These are phyloP conservation scores for Gambusia holbrooki DNA, from an alignment of 2,113 vertebrate species.

Conservation along the genomic window DNA sequence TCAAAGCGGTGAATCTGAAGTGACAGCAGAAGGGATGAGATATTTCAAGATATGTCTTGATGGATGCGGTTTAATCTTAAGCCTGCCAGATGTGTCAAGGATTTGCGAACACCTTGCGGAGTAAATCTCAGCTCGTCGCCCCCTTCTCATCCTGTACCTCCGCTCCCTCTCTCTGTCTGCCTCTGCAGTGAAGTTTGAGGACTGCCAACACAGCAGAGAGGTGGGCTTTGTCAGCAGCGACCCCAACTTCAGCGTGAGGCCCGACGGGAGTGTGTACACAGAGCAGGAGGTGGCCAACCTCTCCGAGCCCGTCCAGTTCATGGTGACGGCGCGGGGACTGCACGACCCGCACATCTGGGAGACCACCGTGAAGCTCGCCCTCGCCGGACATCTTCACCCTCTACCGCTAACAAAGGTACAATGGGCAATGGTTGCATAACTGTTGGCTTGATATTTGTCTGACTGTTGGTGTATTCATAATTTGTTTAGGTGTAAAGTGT, in stretches of 20 bases:
- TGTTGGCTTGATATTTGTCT: background rate
- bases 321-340: conserved; percentile 83
- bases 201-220: conserved; percentile 84
- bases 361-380: conserved; percentile 85
- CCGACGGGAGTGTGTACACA: conserved; percentile 85
- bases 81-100: conserved; percentile 64
- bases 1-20: conserved; percentile 54
- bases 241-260: conserved; percentile 86
- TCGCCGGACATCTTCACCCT: conserved; percentile 82
- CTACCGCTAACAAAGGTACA: conserved; percentile 72
- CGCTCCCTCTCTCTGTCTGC: conserved; percentile 31
- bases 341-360: conserved; percentile 86
- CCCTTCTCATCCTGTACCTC: conserved; percentile 37
- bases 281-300: conserved; percentile 85
- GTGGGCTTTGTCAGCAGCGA: conserved; percentile 87
- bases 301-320: conserved; percentile 85
- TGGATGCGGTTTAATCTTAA: conserved; percentile 66
- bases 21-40: conserved; percentile 65
- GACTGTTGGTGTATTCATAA: background rate
- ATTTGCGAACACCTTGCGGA: conserved; percentile 51
- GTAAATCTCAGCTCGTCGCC: conserved; percentile 43
- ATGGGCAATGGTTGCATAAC: background rate
- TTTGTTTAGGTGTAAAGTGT: background rate
- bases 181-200: conserved; percentile 88
- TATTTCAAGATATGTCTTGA: conserved; percentile 62